phyloP scores from a whole-genome alignment of 2,797 vertebrate species.

The Hydrophis major region DNA sequence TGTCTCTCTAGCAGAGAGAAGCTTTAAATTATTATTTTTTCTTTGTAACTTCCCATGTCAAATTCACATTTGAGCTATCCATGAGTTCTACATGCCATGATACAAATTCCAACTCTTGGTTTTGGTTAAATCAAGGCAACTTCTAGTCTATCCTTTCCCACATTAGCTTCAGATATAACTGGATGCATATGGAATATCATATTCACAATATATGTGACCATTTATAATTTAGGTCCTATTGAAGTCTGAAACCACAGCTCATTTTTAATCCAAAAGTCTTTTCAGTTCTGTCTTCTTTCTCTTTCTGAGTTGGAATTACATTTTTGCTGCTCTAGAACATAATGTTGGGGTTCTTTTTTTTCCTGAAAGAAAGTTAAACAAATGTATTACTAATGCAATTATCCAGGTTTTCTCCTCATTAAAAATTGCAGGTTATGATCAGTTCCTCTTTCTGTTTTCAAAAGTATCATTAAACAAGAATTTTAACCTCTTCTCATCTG shows the following conservation, averaged over 20 bases:
- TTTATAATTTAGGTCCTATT: neutral
- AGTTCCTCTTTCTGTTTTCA: neutral
- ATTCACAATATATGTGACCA: neutral
- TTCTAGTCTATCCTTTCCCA: neutral
- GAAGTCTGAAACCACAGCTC: neutral
- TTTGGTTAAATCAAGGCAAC: neutral
- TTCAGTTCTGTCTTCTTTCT: neutral
- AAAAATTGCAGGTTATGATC: neutral
- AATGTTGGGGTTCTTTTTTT: neutral
- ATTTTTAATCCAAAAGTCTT: neutral
- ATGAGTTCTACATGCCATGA: neutral
- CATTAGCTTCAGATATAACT: neutral
- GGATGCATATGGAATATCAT: fast-evolving
- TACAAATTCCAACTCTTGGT: neutral
- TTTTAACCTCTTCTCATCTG: neutral
- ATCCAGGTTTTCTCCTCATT: neutral
- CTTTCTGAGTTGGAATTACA: neutral
- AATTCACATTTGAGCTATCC: neutral
- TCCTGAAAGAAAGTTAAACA: neutral
- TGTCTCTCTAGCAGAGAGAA: too few relatives aligned
- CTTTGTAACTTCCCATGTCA: neutral
- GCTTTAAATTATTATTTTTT: neutral
- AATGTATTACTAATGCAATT: neutral
- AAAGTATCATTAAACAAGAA: neutral
- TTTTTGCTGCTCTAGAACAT: neutral